Base-by-base conservation (phyloP, 2,888 invertebrate species). In the Drosophila kanekoi region DNA sequence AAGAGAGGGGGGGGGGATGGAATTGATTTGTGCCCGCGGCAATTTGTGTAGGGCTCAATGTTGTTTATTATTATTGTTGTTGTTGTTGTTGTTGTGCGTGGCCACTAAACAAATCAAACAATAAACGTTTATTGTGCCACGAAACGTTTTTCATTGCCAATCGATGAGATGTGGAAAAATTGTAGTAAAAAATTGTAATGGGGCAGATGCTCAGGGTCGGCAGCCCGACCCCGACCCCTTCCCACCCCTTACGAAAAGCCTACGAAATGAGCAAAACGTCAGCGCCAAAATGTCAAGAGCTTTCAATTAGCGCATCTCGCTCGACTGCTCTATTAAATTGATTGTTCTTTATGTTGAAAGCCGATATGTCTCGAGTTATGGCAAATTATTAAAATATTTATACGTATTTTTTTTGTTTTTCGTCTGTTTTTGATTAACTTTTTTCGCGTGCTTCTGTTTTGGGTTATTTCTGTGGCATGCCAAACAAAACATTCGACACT, bases 31-130 rank as follows among this genome's bases (percentile, higher is more conserved):
- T 54, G 77, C 61, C 61, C 77, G 77, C 45, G 77, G 72, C 77
- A 77, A 63, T 71, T 84, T 60, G 68, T 57, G 64, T 74, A 86
- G 84, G 89, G 87, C 89, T 83, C 45, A 79, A 76, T 83, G 81
- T 79, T 81, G 86, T 61, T 75, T 79, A 59, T 60, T 85, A 72
- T 74, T 79, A 53, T 57, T 81, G 67, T 69, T 73, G 67, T 69
- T 73, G 81, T 74, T 79, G 51, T 57, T 81, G 67, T 69, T 73
- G 67, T 69, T 73, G 81, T 57, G 49, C 40, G 49, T 47, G 71
- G 82, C 76, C 88, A 87, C 82, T 82, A 87, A 88, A 71, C 71
- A 73, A 88, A 88, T 77, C 80, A 76, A 81, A 87, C 82, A 87
- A 82, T 83, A 72, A 87, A 87, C 79, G 75, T 81, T 89, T 72